Base-by-base conservation (phyloP, 2,113 vertebrate genomes). In the Plestiodon gilberti region DNA sequence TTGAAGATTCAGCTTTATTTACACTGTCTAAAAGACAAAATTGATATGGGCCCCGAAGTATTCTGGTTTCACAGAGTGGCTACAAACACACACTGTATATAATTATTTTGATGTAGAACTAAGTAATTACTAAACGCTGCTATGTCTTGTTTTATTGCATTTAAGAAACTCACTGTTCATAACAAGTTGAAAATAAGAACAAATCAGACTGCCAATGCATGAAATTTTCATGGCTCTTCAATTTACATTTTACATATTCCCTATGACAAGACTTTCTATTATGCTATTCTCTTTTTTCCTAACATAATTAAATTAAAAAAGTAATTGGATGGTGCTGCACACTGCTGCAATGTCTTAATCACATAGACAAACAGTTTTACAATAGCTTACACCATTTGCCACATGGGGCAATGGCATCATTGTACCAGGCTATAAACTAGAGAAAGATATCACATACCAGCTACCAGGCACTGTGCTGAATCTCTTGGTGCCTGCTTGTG, bases 1-100 rank as follows among this genome's bases (percentile, higher is more conserved):
- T 96, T 97, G 96, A 97, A 97, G 97, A 97, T 97, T 97, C 97
- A 97, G 97, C 97, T 97, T 96, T 97, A 97, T 97, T 97, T 96
- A 97, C 95, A 96, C 95, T 96, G 94, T 95, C 95, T 96, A 95
- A 95, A 96, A 96, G 96, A 96, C 94, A 96, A 96, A 97, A 97
- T 95, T 96, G 96, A 97, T 95, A 96, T 92, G 94, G 95, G 92
- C 96, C 96, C 95, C 69, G 82, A 94, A 96, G 96, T 96, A 95
- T 96, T 97, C 96, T 93, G 96, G 96, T 97, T 96, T 93, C 95
- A 94, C 89, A 84, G 93, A 96, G 80, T 94, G 89, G 95, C 95
- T 96, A 93, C 93, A 94, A 96, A 95, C 94, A 93, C 94, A 95
- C 90, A 95, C 94, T 95, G 95, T 95, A 96, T 96, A 96, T 96